Base-by-base conservation (phyloP, 2,888 invertebrate genomes). In the Athrips mouffetella region DNA sequence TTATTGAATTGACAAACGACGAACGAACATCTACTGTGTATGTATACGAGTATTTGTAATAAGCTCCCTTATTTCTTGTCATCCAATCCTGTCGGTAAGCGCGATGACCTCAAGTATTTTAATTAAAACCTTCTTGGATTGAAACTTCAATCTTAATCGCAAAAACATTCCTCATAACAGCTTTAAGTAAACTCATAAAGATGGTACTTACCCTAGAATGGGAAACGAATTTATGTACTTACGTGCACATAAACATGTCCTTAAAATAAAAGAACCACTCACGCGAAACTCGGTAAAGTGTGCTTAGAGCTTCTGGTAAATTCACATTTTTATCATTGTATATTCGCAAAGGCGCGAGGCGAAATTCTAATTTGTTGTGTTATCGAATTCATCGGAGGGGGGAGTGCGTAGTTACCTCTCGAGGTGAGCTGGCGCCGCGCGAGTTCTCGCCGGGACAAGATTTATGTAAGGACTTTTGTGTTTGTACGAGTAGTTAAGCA, bases 381-480 rank as follows among this genome's bases (percentile, higher is more conserved):
- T 80, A 83, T 85, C 73, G 77, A 83, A 80, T 74, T 70, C 66
- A 73, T 71, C 63, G 66, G 70, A 64, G 66, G 65, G 60, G 69
- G 66, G 64, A 67, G 70, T 73, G 70, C 73, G 77, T 76, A 71
- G 72, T 70, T 71, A 79, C 76, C 76, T 76, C 56, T 54, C 55
- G 70, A 82, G 82, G 80, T 77, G 74, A 79, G 71, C 55, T 66
- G 75, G 76, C 77, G 76, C 75, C 77, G 69, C 67, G 66, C 68
- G 75, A 79, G 75, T 75, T 77, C 66, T 70, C 76, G 67, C 70
- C 65, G 73, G 72, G 80, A 80, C 79, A 86, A 88, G 87, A 89
- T 89, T 88, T 88, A 88, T 88, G 84, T 81, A 78, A 80, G 81
- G 84, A 89, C 83, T 88, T 87, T 86, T 83, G 80, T 86, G 82